A percentile compares a stretch with the other conserved stretches of the same genome.
These are phyloP conservation scores for Chouioia cunea DNA, from an alignment of 2,888 invertebrate genomes.

Conservation along the genomic window DNA sequence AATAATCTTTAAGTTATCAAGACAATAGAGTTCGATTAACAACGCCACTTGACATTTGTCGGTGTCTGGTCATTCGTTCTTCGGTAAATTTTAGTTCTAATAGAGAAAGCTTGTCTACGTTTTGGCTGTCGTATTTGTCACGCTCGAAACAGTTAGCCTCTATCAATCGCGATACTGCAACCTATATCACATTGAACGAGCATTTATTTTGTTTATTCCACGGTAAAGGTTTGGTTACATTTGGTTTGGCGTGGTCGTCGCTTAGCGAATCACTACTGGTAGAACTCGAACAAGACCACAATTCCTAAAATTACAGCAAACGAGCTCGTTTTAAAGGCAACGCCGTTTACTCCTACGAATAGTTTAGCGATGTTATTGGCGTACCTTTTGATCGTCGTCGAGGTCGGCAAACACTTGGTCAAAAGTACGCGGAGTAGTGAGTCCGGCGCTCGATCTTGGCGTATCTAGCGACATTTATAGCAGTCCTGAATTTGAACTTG, in stretches of 20 bases:
- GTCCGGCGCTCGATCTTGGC: conserved; percentile 31
- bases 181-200: no score
- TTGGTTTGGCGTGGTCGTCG: background rate
- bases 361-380: no score
- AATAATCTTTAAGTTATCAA: no score
- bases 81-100: conserved; percentile 13
- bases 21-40: no score
- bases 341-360: no score
- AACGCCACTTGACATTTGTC: conserved; percentile 20
- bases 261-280: background rate
- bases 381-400: background rate
- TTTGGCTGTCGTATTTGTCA: conserved; percentile 1
- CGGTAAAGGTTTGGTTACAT: no score
- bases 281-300: no score
- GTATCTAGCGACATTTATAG: conserved; percentile 37
- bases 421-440: conserved; percentile 33
- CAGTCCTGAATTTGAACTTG: conserved; percentile 24
- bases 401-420: conserved; percentile 8
- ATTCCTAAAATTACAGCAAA: no score
- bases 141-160: conserved; percentile 3
- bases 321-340: no score
- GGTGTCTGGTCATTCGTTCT: conserved; percentile 3
- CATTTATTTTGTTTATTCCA: no score
- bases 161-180: background rate
- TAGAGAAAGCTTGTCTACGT: background rate